Conservation (phyloP, 2,888 invertebrate species). For the Lepeophtheirus nordmannii region DNA sequence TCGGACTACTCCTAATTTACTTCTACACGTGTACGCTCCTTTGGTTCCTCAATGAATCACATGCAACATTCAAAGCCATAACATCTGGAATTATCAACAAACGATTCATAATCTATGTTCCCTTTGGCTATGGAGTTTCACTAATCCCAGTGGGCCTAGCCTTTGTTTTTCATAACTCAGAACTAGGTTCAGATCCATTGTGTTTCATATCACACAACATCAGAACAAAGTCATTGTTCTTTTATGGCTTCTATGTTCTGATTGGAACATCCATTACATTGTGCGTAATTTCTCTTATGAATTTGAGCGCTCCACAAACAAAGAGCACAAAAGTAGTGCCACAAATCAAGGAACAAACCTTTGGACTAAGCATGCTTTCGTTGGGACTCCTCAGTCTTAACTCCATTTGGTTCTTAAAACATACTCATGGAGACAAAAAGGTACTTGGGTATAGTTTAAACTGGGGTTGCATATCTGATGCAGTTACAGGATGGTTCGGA, state of each 20-base stretch:
- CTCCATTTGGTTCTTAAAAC: not conserved
- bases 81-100: slow-evolving; percentile 22
- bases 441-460: too few relatives aligned
- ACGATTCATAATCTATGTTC: slow-evolving; percentile 10
- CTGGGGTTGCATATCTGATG: not conserved
- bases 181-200: slow-evolving; percentile 6
- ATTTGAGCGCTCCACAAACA: not conserved
- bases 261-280: not conserved
- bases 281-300: not conserved
- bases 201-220: slow-evolving; percentile 7
- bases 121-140: slow-evolving; percentile 20
- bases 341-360: slow-evolving; percentile 1
- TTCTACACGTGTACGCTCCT: slow-evolving; percentile 9
- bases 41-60: slow-evolving; percentile 21
- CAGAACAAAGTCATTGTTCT: not conserved
- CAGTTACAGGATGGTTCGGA: slow-evolving; percentile 18
- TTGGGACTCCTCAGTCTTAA: not conserved
- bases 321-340: not conserved
- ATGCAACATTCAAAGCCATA: slow-evolving; percentile 24
- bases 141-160: slow-evolving; percentile 9
- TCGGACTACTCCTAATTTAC: slow-evolving; percentile 13
- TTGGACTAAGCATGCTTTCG: not conserved
- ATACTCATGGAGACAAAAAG: too few relatives aligned
- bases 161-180: not conserved
- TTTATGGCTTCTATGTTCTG: not conserved